These are phyloP conservation scores for Polylopha cassiicola DNA, from an alignment of 2,888 invertebrate species.

Conservation along the genomic window DNA sequence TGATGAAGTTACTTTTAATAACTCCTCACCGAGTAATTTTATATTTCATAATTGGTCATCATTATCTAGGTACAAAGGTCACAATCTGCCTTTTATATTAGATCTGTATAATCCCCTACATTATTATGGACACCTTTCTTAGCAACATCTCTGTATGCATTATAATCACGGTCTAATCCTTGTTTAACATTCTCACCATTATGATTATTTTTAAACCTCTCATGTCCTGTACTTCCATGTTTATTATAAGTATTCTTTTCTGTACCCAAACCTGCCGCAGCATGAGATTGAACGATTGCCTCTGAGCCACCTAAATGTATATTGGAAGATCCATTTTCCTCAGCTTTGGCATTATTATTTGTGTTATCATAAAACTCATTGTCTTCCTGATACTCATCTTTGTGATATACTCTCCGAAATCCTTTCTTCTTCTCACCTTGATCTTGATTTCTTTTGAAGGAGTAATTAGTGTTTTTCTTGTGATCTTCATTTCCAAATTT, in stretches of 20 bases:
- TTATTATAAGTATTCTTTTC: constrained; percentile 34
- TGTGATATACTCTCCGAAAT: constrained; percentile 59
- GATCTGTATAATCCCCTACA: constrained; percentile 42
- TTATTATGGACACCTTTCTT: constrained; percentile 44
- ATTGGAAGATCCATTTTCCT: constrained; percentile 44
- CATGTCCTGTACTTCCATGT: constrained; percentile 32
- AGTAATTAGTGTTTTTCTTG: constrained; percentile 42
- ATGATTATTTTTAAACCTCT: constrained; percentile 35
- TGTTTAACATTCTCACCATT: constrained; percentile 33
- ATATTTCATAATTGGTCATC: too few relatives aligned
- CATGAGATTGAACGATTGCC: constrained; percentile 43
- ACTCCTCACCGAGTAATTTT: too few relatives aligned
- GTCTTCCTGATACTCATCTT: constrained; percentile 64
- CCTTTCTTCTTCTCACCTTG: constrained; percentile 59
- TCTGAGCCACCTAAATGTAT: constrained; percentile 45
- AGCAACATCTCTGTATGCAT: constrained; percentile 46
- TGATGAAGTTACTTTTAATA: too few relatives aligned
- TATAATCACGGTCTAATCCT: constrained; percentile 35
- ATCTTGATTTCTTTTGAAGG: constrained; percentile 43
- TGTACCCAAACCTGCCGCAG: constrained; percentile 37
- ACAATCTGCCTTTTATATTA: constrained; percentile 17
- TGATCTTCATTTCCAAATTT: constrained; percentile 53
- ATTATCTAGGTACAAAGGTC: too few relatives aligned
- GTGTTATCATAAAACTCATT: constrained; percentile 62
- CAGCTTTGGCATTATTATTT: constrained; percentile 40